phyloP scores from a whole-genome alignment of 2,888 invertebrate genomes.

The Melanotus villosus region DNA sequence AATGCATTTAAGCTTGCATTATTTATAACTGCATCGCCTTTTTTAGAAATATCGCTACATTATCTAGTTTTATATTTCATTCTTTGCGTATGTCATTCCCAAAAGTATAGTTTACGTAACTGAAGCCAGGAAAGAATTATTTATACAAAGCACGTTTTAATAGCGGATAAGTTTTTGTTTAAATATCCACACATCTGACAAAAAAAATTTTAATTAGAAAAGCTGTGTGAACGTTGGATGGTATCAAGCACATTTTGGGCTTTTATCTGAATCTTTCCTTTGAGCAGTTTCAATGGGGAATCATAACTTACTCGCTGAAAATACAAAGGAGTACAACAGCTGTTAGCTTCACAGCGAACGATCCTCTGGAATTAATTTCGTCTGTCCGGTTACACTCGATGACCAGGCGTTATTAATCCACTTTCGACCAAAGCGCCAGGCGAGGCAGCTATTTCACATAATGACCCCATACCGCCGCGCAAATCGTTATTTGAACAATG shows the following conservation, averaged over 20 bases:
- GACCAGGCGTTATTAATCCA: conserved; percentile 60
- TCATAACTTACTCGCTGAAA: conserved; percentile 36
- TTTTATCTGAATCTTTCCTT: conserved; percentile 30
- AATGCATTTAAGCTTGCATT: neutral
- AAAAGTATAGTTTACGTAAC: neutral
- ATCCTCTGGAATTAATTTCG: conserved; percentile 64
- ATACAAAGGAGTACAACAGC: conserved; percentile 51
- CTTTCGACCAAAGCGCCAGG: conserved; percentile 54
- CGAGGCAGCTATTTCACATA: conserved; percentile 56
- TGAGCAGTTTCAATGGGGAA: conserved; percentile 28
- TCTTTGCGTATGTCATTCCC: too few species aligned
- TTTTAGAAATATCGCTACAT: neutral
- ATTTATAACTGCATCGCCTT: neutral
- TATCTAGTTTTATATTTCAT: neutral
- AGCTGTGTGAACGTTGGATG: conserved; percentile 16
- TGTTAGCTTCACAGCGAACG: conserved; percentile 57
- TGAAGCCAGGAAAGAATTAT: neutral
- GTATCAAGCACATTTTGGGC: conserved; percentile 1
- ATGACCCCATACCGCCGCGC: conserved; percentile 53
- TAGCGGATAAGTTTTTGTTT: conserved; percentile 9
- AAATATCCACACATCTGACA: neutral
- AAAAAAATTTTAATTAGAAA: conserved; percentile 18
- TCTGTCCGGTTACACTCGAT: conserved; percentile 60
- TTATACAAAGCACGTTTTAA: conserved; percentile 17
- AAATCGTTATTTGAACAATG: conserved; percentile 54